phyloP scores from a whole-genome alignment of 1,140 invertebrate genomes.

The Tribolium madens region DNA sequence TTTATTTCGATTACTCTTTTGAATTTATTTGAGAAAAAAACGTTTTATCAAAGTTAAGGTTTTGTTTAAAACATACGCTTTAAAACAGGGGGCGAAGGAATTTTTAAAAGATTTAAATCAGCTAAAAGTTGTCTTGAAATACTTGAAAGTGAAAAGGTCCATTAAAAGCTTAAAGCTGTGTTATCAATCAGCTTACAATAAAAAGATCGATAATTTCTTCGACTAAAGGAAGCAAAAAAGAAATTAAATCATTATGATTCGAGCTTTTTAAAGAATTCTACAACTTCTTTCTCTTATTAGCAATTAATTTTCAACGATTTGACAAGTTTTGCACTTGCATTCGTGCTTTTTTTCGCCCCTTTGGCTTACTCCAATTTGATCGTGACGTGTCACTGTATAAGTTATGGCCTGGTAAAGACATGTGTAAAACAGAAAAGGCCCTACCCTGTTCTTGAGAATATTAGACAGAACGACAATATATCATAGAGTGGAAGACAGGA shows the following conservation, averaged over 20 bases:
- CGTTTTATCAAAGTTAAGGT: conserved; percentile 6
- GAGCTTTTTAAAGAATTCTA: conserved; percentile 37
- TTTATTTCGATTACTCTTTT: conserved; percentile 9
- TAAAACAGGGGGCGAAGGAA: conserved; percentile 40
- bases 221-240: conserved; percentile 40
- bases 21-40: conserved; percentile 1
- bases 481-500: conserved; percentile 51
- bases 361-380: conserved; percentile 49
- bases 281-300: conserved; percentile 33
- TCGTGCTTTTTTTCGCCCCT: neutral
- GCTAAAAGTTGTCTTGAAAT: conserved; percentile 44
- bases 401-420: conserved; percentile 55
- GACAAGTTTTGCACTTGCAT: conserved; percentile 24
- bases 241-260: conserved; percentile 44
- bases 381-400: conserved; percentile 53
- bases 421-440: conserved; percentile 54
- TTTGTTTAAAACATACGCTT: conserved; percentile 29
- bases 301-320: conserved; percentile 37
- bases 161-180: conserved; percentile 46
- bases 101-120: conserved; percentile 46
- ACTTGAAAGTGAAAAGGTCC: conserved; percentile 45
- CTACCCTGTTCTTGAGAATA: conserved; percentile 51
- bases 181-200: conserved; percentile 47
- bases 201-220: conserved; percentile 43
- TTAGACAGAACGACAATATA: conserved; percentile 54